Evolutionary conservation across 2,113 vertebrate genomes (phyloP).

Genomic region (Blennius ocellaris): DNA sequence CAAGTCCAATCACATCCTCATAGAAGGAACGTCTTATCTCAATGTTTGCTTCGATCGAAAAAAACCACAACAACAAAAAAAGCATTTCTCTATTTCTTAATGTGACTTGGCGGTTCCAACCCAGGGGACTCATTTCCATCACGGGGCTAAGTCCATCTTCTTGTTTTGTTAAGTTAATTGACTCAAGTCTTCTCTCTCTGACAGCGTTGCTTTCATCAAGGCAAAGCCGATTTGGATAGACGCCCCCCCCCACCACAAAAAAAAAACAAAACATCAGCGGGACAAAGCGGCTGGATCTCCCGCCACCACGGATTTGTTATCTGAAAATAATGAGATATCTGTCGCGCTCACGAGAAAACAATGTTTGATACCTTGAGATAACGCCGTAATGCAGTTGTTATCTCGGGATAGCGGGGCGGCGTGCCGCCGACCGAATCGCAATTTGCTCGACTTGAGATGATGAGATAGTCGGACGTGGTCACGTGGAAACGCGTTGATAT

Average conservation of each 20-base stretch:
- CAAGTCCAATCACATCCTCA: too few species aligned
- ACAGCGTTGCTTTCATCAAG: slow-evolving; percentile 44
- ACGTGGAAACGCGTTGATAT: slow-evolving; percentile 13
- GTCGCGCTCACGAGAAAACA: slow-evolving; percentile 29
- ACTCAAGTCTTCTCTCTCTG: slow-evolving; percentile 14
- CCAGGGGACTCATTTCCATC: slow-evolving; percentile 13
- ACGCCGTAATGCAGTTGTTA: slow-evolving; percentile 50
- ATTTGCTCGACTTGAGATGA: slow-evolving; percentile 35
- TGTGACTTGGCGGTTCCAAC: slow-evolving; percentile 4
- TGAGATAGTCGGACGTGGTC: slow-evolving; percentile 40
- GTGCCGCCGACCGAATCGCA: slow-evolving; percentile 10
- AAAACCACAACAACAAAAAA: too few species aligned
- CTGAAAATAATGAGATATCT: slow-evolving; percentile 63
- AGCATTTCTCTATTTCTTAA: not conserved
- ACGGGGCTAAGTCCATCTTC: slow-evolving; percentile 8
- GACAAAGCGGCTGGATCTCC: slow-evolving; percentile 44
- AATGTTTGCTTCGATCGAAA: too few species aligned
- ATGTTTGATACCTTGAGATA: slow-evolving; percentile 60
- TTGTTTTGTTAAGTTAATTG: slow-evolving; percentile 36
- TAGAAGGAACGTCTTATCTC: too few species aligned
- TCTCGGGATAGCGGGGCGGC: slow-evolving; percentile 20
- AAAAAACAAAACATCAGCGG: slow-evolving; percentile 42
- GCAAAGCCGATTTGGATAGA: slow-evolving; percentile 63
- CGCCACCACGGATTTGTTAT: slow-evolving; percentile 37
- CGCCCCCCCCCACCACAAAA: too few species aligned